Conservation (phyloP, 1,140 invertebrate genomes). For the Trichonephila clavata region DNA sequence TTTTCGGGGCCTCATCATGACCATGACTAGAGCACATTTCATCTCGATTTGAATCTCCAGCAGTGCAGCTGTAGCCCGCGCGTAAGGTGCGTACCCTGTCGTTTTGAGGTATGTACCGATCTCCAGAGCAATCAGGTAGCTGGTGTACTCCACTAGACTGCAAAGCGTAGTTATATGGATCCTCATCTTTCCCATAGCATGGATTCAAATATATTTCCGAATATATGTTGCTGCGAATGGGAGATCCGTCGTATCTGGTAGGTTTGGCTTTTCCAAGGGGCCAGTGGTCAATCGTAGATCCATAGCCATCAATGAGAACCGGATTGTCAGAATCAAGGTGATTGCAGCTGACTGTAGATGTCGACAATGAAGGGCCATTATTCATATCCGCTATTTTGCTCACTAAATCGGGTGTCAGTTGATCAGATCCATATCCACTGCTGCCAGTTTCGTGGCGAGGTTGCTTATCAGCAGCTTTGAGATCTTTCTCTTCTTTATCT, state of each 20-base stretch:
- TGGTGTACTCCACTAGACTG: constrained; percentile 48
- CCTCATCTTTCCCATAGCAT: constrained; percentile 63
- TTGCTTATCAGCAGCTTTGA: constrained; percentile 76
- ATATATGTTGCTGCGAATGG: constrained; percentile 50
- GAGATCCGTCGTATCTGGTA: constrained; percentile 41
- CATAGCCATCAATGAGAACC: constrained; percentile 68
- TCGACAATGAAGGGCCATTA: constrained; percentile 66
- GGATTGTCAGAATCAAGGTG: constrained; percentile 68
- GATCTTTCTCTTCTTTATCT: constrained; percentile 77
- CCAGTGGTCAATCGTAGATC: constrained; percentile 75
- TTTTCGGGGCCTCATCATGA: constrained; percentile 61
- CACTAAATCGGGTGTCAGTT: constrained; percentile 78
- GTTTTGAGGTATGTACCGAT: constrained; percentile 70
- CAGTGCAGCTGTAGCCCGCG: constrained; percentile 52
- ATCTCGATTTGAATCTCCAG: constrained; percentile 31
- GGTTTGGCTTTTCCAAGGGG: constrained; percentile 53
- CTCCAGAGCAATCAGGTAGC: constrained; percentile 59
- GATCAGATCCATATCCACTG: constrained; percentile 78
- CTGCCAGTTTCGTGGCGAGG: constrained; percentile 77
- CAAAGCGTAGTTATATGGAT: constrained; percentile 64
- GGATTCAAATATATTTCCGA: constrained; percentile 73
- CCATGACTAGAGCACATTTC: constrained; percentile 47
- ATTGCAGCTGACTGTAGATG: constrained; percentile 68
- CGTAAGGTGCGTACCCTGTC: constrained; percentile 71
- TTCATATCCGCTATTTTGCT: constrained; percentile 77